These are phyloP conservation scores for Caenorhabditis briggsae DNA, from an alignment of 1,140 invertebrate species.

Conservation along the genomic window DNA sequence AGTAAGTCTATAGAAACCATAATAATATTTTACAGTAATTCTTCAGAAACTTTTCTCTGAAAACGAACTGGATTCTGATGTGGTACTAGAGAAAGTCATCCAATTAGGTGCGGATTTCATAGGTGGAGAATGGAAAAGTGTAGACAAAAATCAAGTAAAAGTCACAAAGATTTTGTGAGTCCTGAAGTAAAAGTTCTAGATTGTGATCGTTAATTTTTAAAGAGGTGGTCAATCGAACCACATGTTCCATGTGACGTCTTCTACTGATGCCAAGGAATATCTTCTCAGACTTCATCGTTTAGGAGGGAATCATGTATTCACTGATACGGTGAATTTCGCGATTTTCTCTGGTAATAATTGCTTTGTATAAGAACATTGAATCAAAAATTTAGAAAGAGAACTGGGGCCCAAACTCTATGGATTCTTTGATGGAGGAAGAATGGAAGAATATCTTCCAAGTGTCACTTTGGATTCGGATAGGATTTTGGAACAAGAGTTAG, in stretches of 20 bases:
- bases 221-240: constrained; percentile 40
- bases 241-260: constrained; percentile 32
- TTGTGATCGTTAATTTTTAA: background rate
- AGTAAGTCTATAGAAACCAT: background rate
- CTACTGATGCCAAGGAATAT: constrained; percentile 1
- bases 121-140: constrained; percentile 31
- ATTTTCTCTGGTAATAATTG: constrained; percentile 23
- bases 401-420: constrained; percentile 34
- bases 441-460: constrained; percentile 43
- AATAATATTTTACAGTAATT: background rate
- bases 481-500: constrained; percentile 8
- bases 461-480: background rate
- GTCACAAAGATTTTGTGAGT: constrained; percentile 3
- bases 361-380: background rate
- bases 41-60: background rate
- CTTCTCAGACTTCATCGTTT: constrained; percentile 18
- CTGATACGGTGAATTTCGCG: constrained; percentile 23
- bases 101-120: background rate
- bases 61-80: constrained; percentile 14
- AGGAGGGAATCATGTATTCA: background rate
- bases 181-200: background rate
- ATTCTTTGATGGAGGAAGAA: constrained; percentile 43
- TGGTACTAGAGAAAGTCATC: constrained; percentile 26
- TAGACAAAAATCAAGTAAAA: constrained; percentile 5
- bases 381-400: constrained; percentile 28